phyloP scores from a whole-genome alignment of 2,113 vertebrate species.

The Turdus rufiventris region DNA sequence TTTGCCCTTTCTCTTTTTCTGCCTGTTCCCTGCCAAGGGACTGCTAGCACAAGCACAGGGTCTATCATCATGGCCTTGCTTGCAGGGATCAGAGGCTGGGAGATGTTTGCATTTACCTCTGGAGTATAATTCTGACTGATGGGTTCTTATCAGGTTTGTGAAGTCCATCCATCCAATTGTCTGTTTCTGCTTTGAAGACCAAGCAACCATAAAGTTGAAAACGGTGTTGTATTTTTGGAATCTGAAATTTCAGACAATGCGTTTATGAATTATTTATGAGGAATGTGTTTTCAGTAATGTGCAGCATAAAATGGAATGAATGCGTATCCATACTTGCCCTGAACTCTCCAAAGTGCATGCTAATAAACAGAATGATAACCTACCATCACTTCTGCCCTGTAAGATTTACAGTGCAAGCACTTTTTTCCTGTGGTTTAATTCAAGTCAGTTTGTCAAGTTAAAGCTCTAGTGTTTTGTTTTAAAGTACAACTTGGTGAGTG shows the following conservation, averaged over 20 bases:
- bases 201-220: constrained; percentile 57
- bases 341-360: constrained; percentile 63
- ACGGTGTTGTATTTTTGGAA: constrained; percentile 46
- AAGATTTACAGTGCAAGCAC: constrained; percentile 57
- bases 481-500: constrained; percentile 8
- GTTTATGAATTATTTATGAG: constrained; percentile 67
- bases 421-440: constrained; percentile 55
- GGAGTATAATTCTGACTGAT: constrained; percentile 27
- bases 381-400: constrained; percentile 24
- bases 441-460: constrained; percentile 37
- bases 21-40: background rate
- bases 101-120: constrained; percentile 28
- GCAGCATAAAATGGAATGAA: constrained; percentile 60
- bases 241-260: constrained; percentile 65
- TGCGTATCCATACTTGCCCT: constrained; percentile 47
- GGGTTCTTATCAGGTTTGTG: constrained; percentile 43
- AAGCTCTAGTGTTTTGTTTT: constrained; percentile 39
- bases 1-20: background rate
- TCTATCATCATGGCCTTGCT: background rate
- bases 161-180: constrained; percentile 53
- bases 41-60: background rate
- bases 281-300: constrained; percentile 63
- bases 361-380: constrained; percentile 60
- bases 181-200: constrained; percentile 52
- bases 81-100: background rate